Evolutionary conservation across 2,797 vertebrate genomes (phyloP), one percentile per base, ranked within the genome.

Genomic region (Gymnothorax javanicus): DNA sequence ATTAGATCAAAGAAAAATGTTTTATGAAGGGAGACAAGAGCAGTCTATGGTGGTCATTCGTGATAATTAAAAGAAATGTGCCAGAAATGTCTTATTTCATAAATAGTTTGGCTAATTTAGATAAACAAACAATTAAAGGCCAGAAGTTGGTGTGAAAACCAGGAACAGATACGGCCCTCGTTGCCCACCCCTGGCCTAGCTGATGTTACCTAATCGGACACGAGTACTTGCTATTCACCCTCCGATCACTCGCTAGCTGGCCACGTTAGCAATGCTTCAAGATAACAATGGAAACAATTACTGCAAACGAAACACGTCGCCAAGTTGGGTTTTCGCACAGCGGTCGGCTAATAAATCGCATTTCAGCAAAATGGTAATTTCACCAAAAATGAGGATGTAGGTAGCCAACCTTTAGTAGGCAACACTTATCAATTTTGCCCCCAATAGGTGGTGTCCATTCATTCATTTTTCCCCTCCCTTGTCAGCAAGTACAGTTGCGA

Each of bases 381-480:
- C 20, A 23, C 20, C 62, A 67, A 20, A 0, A 7, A 67, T 2
- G 23, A 23, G 62, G 11, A n/a, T n/a, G 8, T 23, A 23, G 23
- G 62, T n/a, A 6, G n/a, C 62, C 4, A 43, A 43, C 33, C 33
- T 43, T 43, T 43, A 43, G 33, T 43, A 43, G 33, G 33, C 33
- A 43, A 43, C 20, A 6, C 17, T 64, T 59, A 33, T 25, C 25
- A 2, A 17, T 7, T 43, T 43, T 9, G 12, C 2, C 83, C 58
- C 75, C 75, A 27, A 54, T 60, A 27, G 58, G 58, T 17, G 83
- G 43, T 50, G 83, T 9, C 60, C 57, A 84, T 84, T 84, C 83
- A 84, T 84, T 64, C 83, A 3, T 59, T 15, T 27, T 60, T 23
- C 50, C 83, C 59, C 83, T 64, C 58, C 3, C 83, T 43, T 23